phyloP scores from a whole-genome alignment of 1,140 invertebrate species.

The Dendrolimus punctatus region DNA sequence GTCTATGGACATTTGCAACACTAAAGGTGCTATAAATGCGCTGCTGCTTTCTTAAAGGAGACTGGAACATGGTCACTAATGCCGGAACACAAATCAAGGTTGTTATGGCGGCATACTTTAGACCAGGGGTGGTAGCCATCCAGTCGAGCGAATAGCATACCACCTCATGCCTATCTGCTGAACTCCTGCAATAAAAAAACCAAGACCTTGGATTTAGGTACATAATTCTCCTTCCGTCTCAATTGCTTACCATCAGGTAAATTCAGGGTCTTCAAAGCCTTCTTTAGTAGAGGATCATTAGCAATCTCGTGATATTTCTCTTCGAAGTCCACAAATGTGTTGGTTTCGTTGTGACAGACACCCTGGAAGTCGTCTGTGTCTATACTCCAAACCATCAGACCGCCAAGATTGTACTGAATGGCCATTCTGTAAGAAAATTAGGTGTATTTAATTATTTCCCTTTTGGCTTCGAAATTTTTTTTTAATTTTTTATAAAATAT shows the following conservation, averaged over 20 bases:
- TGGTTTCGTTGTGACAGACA: slow-evolving; percentile 68
- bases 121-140: too few relatives aligned
- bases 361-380: slow-evolving; percentile 85
- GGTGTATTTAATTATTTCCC: not conserved
- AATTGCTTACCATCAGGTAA: slow-evolving; percentile 39
- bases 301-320: slow-evolving; percentile 39
- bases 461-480: too few relatives aligned
- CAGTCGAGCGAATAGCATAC: too few relatives aligned
- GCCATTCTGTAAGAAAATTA: slow-evolving; percentile 68
- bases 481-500: too few relatives aligned
- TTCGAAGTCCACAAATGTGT: slow-evolving; percentile 64
- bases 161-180: too few relatives aligned
- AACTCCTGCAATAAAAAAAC: too few relatives aligned
- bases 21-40: too few relatives aligned
- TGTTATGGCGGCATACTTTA: too few relatives aligned
- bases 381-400: slow-evolving; percentile 89
- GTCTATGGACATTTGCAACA: too few relatives aligned
- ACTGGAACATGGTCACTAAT: too few relatives aligned
- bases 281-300: slow-evolving; percentile 32
- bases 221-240: not conserved
- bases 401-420: slow-evolving; percentile 77
- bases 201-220: not conserved
- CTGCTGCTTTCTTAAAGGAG: too few relatives aligned
- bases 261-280: slow-evolving; percentile 44
- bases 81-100: too few relatives aligned